Conservation (phyloP, 1,140 invertebrate species). For the Drosophila mayri region DNA sequence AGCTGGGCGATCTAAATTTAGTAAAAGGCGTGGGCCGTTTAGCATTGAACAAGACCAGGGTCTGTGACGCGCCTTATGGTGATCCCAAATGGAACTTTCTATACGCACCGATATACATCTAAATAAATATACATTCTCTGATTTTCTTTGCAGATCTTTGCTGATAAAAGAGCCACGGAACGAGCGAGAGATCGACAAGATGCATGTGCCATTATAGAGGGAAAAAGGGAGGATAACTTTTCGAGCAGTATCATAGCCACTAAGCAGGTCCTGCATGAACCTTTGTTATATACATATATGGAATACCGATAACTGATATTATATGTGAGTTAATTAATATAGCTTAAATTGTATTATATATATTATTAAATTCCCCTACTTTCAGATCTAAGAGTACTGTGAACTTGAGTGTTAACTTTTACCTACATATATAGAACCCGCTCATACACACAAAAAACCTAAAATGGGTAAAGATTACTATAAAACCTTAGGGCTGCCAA, state of each 20-base stretch:
- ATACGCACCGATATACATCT: slow-evolving; percentile 25
- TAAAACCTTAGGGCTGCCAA: slow-evolving; percentile 94
- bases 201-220: slow-evolving; percentile 76
- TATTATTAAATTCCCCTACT: neutral
- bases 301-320: slow-evolving; percentile 53
- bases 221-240: slow-evolving; percentile 32
- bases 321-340: slow-evolving; percentile 5
- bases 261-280: slow-evolving; percentile 54
- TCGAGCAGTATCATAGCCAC: slow-evolving; percentile 72
- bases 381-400: slow-evolving; percentile 48
- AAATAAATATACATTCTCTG: slow-evolving; percentile 28
- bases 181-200: slow-evolving; percentile 59
- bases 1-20: slow-evolving; percentile 65
- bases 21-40: slow-evolving; percentile 68
- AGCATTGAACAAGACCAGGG: slow-evolving; percentile 76
- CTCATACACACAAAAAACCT: slow-evolving; percentile 43
- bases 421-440: slow-evolving; percentile 26
- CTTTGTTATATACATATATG: slow-evolving; percentile 56
- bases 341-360: neutral
- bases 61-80: slow-evolving; percentile 62
- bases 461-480: slow-evolving; percentile 99
- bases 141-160: slow-evolving; percentile 33
- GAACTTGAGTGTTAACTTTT: slow-evolving; percentile 40
- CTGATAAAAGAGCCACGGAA: slow-evolving; percentile 49
- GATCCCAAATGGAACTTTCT: slow-evolving; percentile 61